Evolutionary conservation across 2,113 vertebrate genomes (phyloP).

Genomic region (Chaetops frenatus): DNA sequence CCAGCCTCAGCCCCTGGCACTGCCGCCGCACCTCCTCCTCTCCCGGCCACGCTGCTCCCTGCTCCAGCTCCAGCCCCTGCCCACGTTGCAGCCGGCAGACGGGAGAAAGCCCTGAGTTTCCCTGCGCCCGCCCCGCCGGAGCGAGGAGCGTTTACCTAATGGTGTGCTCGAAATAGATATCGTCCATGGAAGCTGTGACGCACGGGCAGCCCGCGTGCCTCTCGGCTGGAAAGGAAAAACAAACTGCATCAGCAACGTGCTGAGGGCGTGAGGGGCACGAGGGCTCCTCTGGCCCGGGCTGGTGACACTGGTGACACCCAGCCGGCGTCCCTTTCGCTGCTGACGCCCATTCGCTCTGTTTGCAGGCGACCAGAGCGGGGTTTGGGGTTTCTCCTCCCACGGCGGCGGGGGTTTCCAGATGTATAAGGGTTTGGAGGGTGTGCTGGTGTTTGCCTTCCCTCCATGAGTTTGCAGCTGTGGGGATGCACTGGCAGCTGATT

Average conservation of each 20-base stretch:
- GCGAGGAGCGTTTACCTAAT: conserved; percentile 77
- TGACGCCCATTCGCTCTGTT: accelerated
- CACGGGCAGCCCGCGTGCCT: conserved; percentile 88
- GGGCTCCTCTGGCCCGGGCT: neutral
- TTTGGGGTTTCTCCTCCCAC: neutral
- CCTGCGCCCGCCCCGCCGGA: accelerated
- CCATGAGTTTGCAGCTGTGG: neutral
- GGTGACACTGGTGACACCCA: accelerated
- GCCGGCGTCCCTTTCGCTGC: neutral
- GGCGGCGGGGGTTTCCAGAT: neutral
- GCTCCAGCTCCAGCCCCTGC: neutral
- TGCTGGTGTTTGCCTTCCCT: neutral
- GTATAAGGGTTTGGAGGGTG: neutral
- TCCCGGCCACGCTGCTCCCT: neutral
- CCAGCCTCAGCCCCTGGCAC: neutral
- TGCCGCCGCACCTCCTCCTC: neutral
- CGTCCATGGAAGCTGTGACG: conserved; percentile 93
- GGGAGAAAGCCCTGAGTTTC: neutral
- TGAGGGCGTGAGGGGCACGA: accelerated
- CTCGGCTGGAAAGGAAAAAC: conserved; percentile 77
- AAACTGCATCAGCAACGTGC: neutral
- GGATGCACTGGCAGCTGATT: neutral
- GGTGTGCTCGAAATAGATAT: conserved; percentile 92
- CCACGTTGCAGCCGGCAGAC: neutral
- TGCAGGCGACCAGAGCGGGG: accelerated